A percentile compares a stretch with the other conserved stretches of the same genome.
These are phyloP conservation scores for Sinella curviseta DNA, from an alignment of 1,140 invertebrate species.

Conservation along the genomic window DNA sequence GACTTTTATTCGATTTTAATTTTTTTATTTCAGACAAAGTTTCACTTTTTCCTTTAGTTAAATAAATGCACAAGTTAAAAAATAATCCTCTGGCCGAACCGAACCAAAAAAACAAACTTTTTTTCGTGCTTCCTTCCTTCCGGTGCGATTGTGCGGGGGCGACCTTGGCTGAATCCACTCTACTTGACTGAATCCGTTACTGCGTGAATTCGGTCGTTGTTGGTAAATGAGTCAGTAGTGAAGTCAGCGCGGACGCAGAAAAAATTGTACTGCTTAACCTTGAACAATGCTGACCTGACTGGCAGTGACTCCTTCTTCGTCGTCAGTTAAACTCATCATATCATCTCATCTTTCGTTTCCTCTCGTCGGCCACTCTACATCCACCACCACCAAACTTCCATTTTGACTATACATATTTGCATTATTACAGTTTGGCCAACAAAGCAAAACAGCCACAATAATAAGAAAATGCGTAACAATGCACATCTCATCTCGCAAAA, in stretches of 20 bases:
- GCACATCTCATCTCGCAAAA: not conserved
- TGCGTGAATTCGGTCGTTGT: not conserved
- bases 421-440: not conserved
- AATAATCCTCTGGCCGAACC: no score
- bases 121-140: no score
- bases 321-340: not conserved
- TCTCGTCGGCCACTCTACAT: not conserved
- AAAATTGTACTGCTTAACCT: not conserved
- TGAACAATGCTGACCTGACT: not conserved
- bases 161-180: no score
- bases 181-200: not conserved
- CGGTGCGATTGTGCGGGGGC: no score
- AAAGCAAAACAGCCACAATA: not conserved
- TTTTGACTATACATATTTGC: not conserved
- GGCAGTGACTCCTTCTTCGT: not conserved
- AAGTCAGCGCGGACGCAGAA: not conserved
- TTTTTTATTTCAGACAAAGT: no score
- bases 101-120: no score
- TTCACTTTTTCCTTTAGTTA: no score
- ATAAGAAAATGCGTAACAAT: not conserved
- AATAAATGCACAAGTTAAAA: no score
- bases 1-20: no score
- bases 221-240: not conserved
- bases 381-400: no score
- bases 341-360: not conserved